Percentiles rank a stretch among this genome's conserved stretches.
Conservation (phyloP, 2,113 vertebrate genomes). For the Lophius piscatorius region DNA sequence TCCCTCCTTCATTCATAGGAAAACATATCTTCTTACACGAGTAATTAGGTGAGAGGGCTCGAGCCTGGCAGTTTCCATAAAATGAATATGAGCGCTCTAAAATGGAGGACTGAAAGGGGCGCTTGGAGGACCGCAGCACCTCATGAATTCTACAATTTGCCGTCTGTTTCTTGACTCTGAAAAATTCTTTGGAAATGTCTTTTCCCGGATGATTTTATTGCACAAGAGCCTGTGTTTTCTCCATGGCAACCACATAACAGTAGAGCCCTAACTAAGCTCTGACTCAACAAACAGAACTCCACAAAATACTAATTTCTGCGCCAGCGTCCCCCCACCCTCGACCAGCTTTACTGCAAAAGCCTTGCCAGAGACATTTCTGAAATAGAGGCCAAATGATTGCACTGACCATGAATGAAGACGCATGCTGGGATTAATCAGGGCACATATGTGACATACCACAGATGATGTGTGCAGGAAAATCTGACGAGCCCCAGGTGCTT, state of each 20-base stretch:
- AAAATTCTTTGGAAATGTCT: slow-evolving; percentile 80
- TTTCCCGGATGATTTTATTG: slow-evolving; percentile 83
- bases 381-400: slow-evolving; percentile 47
- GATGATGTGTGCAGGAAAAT: slow-evolving; percentile 41
- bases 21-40: slow-evolving; percentile 78
- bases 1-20: slow-evolving; percentile 69
- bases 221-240: slow-evolving; percentile 84
- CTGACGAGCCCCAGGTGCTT: slow-evolving; percentile 61
- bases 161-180: slow-evolving; percentile 79
- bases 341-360: slow-evolving; percentile 57
- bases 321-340: slow-evolving; percentile 69
- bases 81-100: slow-evolving; percentile 68
- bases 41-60: slow-evolving; percentile 75
- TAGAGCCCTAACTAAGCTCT: slow-evolving; percentile 83
- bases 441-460: slow-evolving; percentile 48
- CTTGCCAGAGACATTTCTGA: slow-evolving; percentile 45
- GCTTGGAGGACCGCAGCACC: slow-evolving; percentile 69
- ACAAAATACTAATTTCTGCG: slow-evolving; percentile 78
- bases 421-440: slow-evolving; percentile 52
- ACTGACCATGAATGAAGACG: slow-evolving; percentile 59
- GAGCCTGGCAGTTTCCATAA: slow-evolving; percentile 67
- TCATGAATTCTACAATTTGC: slow-evolving; percentile 66
- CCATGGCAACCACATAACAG: slow-evolving; percentile 97
- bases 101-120: slow-evolving; percentile 67
- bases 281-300: slow-evolving; percentile 88